Evolutionary conservation across 1,140 invertebrate genomes (phyloP).

Genomic region (Meloidogyne floridensis): DNA sequence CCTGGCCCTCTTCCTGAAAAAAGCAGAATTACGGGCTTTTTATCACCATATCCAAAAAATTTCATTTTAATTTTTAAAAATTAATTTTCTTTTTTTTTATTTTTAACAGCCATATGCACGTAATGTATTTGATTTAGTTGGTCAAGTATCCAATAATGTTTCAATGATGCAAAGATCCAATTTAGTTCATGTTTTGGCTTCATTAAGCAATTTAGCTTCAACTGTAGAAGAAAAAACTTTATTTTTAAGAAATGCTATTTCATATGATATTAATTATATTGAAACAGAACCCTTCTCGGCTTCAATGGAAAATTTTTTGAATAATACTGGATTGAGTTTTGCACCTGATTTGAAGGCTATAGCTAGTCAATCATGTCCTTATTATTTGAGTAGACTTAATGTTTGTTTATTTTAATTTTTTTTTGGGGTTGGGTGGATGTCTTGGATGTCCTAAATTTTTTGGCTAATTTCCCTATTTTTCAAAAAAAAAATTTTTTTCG

Average conservation of each 20-base stretch:
- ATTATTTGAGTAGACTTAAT: slow-evolving; percentile 46
- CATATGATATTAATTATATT: slow-evolving; percentile 41
- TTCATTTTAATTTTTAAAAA: slow-evolving; percentile 13
- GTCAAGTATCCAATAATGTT: slow-evolving; percentile 35
- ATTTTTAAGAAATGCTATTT: slow-evolving; percentile 49
- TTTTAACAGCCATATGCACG: slow-evolving; percentile 42
- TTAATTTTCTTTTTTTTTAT: slow-evolving; percentile 24
- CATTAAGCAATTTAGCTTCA: slow-evolving; percentile 52
- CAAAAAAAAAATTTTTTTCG: slow-evolving; percentile 14
- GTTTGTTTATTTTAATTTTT: slow-evolving; percentile 32
- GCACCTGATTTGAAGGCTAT: slow-evolving; percentile 32
- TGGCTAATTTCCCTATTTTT: neutral
- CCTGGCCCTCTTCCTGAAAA: too few species aligned
- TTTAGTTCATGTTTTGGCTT: slow-evolving; percentile 54
- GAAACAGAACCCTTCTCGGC: slow-evolving; percentile 27
- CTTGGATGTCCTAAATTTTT: neutral
- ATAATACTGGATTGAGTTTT: slow-evolving; percentile 41
- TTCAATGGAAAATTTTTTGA: slow-evolving; percentile 42
- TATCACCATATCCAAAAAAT: too few species aligned
- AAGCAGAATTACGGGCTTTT: too few species aligned
- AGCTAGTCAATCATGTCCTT: slow-evolving; percentile 29
- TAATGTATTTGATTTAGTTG: slow-evolving; percentile 45
- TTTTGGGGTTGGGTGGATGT: neutral
- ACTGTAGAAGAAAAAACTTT: slow-evolving; percentile 31
- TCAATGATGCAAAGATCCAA: slow-evolving; percentile 57